Base-by-base conservation (phyloP, 2,113 vertebrate species). In the Ailuropoda melanoleuca region DNA sequence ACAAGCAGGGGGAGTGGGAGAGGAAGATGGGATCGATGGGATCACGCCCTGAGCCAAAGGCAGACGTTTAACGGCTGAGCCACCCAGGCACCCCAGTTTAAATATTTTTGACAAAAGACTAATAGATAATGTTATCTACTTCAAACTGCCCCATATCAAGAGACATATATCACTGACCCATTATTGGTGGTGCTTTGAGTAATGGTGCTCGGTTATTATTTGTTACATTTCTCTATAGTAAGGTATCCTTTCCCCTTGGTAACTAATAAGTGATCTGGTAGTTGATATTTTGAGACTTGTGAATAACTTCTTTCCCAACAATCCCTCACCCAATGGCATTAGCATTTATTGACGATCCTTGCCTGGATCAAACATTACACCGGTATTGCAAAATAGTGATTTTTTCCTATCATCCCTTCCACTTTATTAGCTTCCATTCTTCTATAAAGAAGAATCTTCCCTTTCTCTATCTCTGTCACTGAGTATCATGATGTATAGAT, bases 241-340 rank as follows among this genome's bases (percentile, higher is more conserved):
- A 97, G 37, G n/a, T 78, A 39, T 21, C 5, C 12, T 95, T 92
- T 80, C 43, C 8, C 14, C 53, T 75, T 80, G 53, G 72, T 80
- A 55, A 87, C 81, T 82, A 74, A 68, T 62, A 58, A 10, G 13
- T 91, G 31, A 93, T 50, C 18, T 85, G 46, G 23, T 24, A 66
- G 55, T 29, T 86, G 62, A 58, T 82, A 78, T 56, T 77, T 55
- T 90, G 66, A 93, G 48, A 55, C 6, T 58, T 58, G 21, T 82
- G 62, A 87, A 88, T 80, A 56, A 78, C 62, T 90, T 93, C 24
- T 56, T 95, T 90, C 26, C 56, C 46, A 95, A 85, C 15, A 29
- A 75, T 3, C 13, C 39, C 70, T 77, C 37, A 95, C n/a, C 37
- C 82, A 62, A 2, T 53, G 19, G 50, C 39, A 53, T 90, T 39